phyloP scores from a whole-genome alignment of 1,140 invertebrate genomes.

The Aphaenogaster floridana region DNA sequence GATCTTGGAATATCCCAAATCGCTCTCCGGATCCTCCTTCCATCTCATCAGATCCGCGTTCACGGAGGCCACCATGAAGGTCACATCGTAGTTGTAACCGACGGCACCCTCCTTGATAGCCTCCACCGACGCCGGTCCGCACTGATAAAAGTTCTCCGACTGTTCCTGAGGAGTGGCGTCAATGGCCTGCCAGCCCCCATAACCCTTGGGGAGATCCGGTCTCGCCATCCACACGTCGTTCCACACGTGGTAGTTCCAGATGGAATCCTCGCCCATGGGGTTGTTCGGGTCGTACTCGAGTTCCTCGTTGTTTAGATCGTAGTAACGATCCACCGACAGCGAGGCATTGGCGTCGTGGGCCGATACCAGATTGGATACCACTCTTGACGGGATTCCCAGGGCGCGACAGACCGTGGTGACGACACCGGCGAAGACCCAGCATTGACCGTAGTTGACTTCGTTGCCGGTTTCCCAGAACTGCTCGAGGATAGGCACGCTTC shows the following conservation, averaged over 20 bases:
- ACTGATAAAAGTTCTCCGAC: constrained; percentile 87
- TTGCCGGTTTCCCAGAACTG: constrained; percentile 86
- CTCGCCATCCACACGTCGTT: constrained; percentile 91
- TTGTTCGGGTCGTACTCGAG: constrained; percentile 82
- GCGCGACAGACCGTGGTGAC: constrained; percentile 89
- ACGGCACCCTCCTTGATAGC: constrained; percentile 89
- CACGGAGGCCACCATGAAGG: constrained; percentile 90
- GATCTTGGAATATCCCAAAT: constrained; percentile 89
- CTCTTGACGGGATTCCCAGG: constrained; percentile 88
- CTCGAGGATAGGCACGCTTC: constrained; percentile 88
- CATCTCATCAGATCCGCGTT: constrained; percentile 90
- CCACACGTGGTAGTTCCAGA: constrained; percentile 92
- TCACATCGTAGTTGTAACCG: constrained; percentile 89
- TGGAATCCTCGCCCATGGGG: constrained; percentile 76
- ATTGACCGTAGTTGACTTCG: constrained; percentile 90
- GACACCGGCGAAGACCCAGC: constrained; percentile 91
- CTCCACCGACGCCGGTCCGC: constrained; percentile 89
- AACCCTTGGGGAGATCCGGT: constrained; percentile 88
- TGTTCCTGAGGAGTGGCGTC: constrained; percentile 89
- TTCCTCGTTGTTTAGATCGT: constrained; percentile 86
- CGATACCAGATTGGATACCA: constrained; percentile 89
- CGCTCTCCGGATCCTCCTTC: constrained; percentile 87
- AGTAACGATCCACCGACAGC: constrained; percentile 89
- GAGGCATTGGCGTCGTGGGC: constrained; percentile 89
- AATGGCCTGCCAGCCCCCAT: constrained; percentile 89